Evolutionary conservation across 2,113 vertebrate species (phyloP).

Genomic region (Rynchops niger): DNA sequence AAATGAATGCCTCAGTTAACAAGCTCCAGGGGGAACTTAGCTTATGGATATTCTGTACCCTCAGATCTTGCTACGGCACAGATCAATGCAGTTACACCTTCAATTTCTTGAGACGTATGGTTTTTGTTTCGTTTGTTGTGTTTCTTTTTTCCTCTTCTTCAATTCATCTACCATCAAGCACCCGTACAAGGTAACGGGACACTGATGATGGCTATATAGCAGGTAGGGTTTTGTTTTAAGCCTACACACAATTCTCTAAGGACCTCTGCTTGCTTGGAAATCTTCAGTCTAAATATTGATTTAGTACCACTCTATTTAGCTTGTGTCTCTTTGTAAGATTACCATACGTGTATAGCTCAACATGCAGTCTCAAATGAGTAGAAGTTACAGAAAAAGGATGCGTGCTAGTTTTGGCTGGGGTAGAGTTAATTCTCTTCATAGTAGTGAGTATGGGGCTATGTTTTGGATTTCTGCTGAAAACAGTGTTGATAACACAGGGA

Average conservation of each 20-base stretch:
- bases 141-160: not conserved
- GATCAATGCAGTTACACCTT: not conserved
- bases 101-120: not conserved
- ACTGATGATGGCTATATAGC: not conserved
- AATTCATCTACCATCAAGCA: not conserved
- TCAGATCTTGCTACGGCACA: not conserved
- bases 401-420: not conserved
- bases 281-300: not conserved
- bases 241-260: not conserved
- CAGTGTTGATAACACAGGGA: not conserved
- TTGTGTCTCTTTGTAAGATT: not conserved
- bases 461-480: not conserved
- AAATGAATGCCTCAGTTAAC: not conserved
- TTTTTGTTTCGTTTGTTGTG: not conserved
- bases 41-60: not conserved
- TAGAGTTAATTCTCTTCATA: not conserved
- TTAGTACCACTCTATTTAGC: not conserved
- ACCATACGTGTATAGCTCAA: not conserved
- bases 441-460: not conserved
- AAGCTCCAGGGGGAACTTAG: not conserved
- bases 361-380: not conserved
- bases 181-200: not conserved
- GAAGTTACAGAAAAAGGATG: not conserved
- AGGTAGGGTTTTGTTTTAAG: not conserved
- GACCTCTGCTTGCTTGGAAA: not conserved